Conservation (phyloP, 1,140 invertebrate species). For the Philotrypesis tridentata region DNA sequence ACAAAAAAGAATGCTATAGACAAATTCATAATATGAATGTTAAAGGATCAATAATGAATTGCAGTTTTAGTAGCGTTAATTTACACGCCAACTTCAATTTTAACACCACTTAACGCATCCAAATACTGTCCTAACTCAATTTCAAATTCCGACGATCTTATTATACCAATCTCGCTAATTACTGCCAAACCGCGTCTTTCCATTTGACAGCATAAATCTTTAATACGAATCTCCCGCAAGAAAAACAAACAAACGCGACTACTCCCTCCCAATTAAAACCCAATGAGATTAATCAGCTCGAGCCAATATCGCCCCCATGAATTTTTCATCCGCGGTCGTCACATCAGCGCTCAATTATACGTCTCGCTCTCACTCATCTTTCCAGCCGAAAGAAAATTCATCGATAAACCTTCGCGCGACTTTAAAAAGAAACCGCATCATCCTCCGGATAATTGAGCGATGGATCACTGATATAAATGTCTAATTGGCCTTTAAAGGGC, state of each 20-base stretch:
- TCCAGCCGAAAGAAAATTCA: not conserved
- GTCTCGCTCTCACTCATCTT: not conserved
- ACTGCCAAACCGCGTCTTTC: not conserved
- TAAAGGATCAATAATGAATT: too few species aligned
- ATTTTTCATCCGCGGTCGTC: not conserved
- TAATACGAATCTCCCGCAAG: not conserved
- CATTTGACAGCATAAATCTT: not conserved
- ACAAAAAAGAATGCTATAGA: too few species aligned
- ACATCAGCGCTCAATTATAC: not conserved
- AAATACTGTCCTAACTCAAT: not conserved
- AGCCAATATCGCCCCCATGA: not conserved
- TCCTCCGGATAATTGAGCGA: not conserved
- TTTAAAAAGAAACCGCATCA: not conserved
- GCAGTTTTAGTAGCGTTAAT: not conserved
- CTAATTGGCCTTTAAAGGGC: conserved; percentile 17
- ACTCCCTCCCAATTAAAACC: not conserved
- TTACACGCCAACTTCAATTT: too few species aligned
- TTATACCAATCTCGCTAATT: not conserved
- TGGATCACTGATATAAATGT: conserved; percentile 13
- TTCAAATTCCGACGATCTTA: not conserved
- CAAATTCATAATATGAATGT: too few species aligned
- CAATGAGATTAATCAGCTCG: not conserved
- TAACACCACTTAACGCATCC: not conserved
- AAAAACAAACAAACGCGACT: not conserved
- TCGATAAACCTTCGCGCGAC: not conserved